phyloP scores from a whole-genome alignment of 2,113 vertebrate species.

The Elanoides forficatus region DNA sequence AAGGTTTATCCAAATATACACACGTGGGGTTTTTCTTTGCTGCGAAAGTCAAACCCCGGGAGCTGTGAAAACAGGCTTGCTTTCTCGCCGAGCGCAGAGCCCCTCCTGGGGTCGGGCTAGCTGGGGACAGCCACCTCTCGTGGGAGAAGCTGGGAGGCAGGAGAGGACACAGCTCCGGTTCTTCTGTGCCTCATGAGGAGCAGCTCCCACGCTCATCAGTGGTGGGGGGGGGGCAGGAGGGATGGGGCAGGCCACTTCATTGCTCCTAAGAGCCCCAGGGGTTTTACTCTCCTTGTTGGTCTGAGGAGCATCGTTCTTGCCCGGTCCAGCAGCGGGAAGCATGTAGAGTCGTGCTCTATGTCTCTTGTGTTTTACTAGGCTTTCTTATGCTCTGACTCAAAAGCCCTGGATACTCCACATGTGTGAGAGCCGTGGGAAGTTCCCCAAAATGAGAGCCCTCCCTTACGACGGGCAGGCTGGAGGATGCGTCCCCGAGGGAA shows the following conservation, averaged over 20 bases:
- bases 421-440: neutral
- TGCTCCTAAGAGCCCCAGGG: neutral
- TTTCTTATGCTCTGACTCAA: neutral
- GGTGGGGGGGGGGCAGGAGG: neutral
- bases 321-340: neutral
- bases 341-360: neutral
- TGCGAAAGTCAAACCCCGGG: neutral
- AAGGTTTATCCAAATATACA: neutral
- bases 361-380: neutral
- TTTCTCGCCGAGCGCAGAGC: neutral
- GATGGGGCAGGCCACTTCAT: accelerated
- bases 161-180: neutral
- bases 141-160: neutral
- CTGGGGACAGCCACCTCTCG: neutral
- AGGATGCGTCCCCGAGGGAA: neutral
- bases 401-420: neutral
- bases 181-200: neutral
- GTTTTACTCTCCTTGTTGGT: neutral
- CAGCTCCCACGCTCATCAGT: neutral
- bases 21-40: neutral
- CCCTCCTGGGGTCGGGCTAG: accelerated
- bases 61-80: neutral
- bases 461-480: neutral
- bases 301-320: neutral
- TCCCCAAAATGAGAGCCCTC: neutral